Evolutionary conservation across 2,113 vertebrate species (phyloP).

Genomic region (Trematomus loennbergii): DNA sequence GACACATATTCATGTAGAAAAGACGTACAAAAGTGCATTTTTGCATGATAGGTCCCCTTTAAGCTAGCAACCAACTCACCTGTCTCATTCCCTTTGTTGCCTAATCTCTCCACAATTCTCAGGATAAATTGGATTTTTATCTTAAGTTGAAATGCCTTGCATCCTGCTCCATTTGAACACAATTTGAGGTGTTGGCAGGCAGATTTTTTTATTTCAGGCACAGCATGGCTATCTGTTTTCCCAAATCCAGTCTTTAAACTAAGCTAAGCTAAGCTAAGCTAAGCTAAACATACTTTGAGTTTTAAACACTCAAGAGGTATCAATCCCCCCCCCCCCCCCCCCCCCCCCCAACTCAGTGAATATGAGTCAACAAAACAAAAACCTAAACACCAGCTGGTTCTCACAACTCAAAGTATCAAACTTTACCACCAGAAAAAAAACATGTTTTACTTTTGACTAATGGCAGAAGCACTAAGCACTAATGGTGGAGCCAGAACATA

Average conservation of each 20-base stretch:
- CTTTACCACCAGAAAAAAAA: not conserved
- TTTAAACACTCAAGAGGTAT: not conserved
- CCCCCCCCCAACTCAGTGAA: not conserved
- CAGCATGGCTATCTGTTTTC: not conserved
- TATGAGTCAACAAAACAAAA: not conserved
- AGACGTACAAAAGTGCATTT: too few species aligned
- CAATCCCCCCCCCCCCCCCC: too few species aligned
- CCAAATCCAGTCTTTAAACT: not conserved
- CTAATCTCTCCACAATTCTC: not conserved
- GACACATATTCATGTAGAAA: too few species aligned
- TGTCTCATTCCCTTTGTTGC: not conserved
- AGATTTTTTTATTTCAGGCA: not conserved
- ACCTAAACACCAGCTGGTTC: not conserved
- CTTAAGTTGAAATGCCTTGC: too few species aligned
- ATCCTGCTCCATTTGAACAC: not conserved
- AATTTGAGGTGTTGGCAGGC: not conserved
- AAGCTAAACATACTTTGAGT: too few species aligned
- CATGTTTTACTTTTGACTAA: too few species aligned
- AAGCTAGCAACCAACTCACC: not conserved
- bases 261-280: not conserved
- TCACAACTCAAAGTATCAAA: not conserved
- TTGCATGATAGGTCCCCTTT: too few species aligned
- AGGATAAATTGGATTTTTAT: too few species aligned
- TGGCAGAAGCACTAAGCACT: not conserved
- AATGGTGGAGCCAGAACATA: not conserved